Evolutionary conservation across 2,113 vertebrate genomes (phyloP).

Genomic region (Camelus bactrianus): DNA sequence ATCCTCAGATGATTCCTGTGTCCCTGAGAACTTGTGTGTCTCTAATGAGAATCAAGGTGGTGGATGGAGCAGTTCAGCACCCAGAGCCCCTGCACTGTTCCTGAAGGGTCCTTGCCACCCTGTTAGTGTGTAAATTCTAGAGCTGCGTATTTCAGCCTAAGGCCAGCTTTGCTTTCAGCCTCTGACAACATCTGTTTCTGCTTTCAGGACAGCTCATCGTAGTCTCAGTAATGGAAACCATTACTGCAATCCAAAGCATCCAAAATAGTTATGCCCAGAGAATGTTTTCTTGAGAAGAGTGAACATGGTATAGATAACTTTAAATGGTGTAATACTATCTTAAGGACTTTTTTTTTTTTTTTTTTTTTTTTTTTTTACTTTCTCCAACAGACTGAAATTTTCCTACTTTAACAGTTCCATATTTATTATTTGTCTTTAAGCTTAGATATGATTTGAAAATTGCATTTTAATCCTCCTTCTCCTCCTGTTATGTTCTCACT

Average conservation of each 20-base stretch:
- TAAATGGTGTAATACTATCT: background rate
- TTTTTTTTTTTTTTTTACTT: background rate
- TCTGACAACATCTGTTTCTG: background rate
- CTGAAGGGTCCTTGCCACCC: too few species aligned
- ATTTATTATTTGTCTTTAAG: background rate
- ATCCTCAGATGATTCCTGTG: background rate
- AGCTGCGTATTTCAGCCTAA: background rate
- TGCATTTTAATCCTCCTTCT: background rate
- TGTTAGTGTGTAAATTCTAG: background rate
- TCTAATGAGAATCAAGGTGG: background rate
- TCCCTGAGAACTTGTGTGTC: background rate
- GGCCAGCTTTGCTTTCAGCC: background rate
- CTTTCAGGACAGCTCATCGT: slow-evolving; percentile 39
- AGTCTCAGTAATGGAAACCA: slow-evolving; percentile 26
- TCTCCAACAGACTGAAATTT: background rate
- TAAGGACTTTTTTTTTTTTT: background rate
- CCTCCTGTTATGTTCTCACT: background rate
- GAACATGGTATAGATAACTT: background rate
- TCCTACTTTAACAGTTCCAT: background rate
- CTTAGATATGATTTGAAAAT: background rate
- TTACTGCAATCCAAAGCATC: slow-evolving; percentile 2
- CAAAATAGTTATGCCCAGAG: background rate
- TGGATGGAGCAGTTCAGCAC: background rate
- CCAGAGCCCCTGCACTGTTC: background rate
- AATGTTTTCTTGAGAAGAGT: background rate